Percentiles rank a stretch among this genome's conserved stretches.
phyloP scores from a whole-genome alignment of 2,888 invertebrate species.

The Synanthedon myopaeformis region DNA sequence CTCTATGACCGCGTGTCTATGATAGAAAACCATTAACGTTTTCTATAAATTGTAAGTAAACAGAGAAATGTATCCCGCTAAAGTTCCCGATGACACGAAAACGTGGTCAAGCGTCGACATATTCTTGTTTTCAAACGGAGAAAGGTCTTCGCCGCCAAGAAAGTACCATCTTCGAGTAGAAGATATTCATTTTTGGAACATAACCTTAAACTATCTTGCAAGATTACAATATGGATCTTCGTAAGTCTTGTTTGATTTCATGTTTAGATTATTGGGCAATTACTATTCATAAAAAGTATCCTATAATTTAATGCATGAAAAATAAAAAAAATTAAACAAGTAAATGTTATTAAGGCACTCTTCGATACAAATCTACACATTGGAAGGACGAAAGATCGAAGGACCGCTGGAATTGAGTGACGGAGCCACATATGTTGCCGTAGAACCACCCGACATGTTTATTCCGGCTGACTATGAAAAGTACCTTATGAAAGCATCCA shows the following conservation, averaged over 20 bases:
- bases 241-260: not conserved
- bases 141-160: conserved; percentile 44
- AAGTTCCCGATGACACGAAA: conserved; percentile 13
- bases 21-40: not conserved
- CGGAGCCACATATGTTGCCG: conserved; percentile 46
- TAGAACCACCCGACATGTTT: conserved; percentile 32
- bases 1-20: no score
- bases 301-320: not conserved
- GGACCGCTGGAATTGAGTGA: conserved; percentile 32
- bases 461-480: conserved; percentile 44
- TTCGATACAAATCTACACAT: conserved; percentile 38
- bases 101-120: conserved; percentile 37
- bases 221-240: conserved; percentile 33
- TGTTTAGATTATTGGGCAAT: not conserved
- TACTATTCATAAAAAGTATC: no score
- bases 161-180: conserved; percentile 39
- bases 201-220: conserved; percentile 31
- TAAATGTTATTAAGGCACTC: conserved; percentile 19
- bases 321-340: conserved; percentile 1
- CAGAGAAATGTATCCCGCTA: conserved; percentile 11
- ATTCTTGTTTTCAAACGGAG: conserved; percentile 49
- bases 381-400: conserved; percentile 30
- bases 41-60: not conserved
- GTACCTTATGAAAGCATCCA: conserved; percentile 45
- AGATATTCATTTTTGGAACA: conserved; percentile 36